Evolutionary conservation across 2,797 vertebrate genomes (phyloP).

Genomic region (Cuniculus paca): DNA sequence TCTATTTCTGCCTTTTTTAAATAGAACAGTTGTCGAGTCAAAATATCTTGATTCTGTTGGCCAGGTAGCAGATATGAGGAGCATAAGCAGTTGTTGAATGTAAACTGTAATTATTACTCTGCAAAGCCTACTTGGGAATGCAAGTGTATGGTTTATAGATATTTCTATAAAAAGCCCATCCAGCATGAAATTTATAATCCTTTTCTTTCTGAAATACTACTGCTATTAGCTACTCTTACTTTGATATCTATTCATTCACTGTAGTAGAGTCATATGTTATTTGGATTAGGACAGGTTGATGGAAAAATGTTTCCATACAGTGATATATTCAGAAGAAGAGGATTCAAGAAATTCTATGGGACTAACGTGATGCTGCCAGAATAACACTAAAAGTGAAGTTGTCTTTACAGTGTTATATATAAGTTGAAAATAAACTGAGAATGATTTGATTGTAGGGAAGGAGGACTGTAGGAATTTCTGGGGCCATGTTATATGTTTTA

Average conservation of each 20-base stretch:
- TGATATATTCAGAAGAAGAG: conserved; percentile 41
- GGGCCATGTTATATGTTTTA: conserved; percentile 8
- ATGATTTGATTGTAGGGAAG: conserved; percentile 3
- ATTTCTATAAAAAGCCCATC: background rate
- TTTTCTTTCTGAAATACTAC: background rate
- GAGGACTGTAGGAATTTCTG: background rate
- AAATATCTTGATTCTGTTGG: conserved; percentile 13
- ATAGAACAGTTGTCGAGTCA: background rate
- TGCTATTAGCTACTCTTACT: background rate
- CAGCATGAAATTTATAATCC: background rate
- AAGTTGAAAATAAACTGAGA: conserved; percentile 20
- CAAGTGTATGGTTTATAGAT: no score
- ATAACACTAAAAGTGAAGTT: background rate
- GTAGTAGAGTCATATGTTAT: background rate
- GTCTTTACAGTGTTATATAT: conserved; percentile 9
- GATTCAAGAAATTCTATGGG: background rate
- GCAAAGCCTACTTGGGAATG: background rate
- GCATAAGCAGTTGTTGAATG: background rate
- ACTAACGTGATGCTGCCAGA: background rate
- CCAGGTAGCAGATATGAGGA: background rate
- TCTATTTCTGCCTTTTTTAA: conserved; percentile 35
- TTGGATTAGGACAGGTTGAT: background rate
- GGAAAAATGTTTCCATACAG: background rate
- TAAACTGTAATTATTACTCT: conserved; percentile 8
- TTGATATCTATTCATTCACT: background rate